Conservation (phyloP, 2,888 invertebrate genomes). For the Orthosia cruda region DNA sequence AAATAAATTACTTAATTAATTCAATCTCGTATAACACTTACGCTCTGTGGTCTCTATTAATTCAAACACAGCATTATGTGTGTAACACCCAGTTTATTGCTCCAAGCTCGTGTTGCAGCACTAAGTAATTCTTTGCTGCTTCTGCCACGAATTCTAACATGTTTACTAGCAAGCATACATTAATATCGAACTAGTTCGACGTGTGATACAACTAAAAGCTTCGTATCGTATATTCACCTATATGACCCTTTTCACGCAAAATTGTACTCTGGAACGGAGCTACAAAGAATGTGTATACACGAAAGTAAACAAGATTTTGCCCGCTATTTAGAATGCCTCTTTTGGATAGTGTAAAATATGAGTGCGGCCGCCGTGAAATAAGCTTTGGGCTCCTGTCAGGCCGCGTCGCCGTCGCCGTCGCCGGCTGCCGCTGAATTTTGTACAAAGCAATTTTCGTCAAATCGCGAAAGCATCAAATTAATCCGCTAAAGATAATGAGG, state of each 20-base stretch:
- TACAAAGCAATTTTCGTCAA: conserved; percentile 68
- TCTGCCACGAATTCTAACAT: conserved; percentile 35
- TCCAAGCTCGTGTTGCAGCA: conserved; percentile 16
- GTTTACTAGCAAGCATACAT: conserved; percentile 70
- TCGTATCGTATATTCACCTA: conserved; percentile 57
- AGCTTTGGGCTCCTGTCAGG: conserved; percentile 82
- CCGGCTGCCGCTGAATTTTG: conserved; percentile 76
- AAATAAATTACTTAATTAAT: conserved; percentile 65
- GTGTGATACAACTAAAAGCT: conserved; percentile 73
- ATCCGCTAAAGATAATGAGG: conserved; percentile 60
- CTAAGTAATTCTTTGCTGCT: conserved; percentile 28
- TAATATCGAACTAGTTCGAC: conserved; percentile 75
- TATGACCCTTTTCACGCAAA: conserved; percentile 63
- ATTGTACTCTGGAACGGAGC: conserved; percentile 73
- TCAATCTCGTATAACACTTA: conserved; percentile 59
- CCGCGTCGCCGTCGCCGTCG: conserved; percentile 73
- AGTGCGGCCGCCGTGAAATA: conserved; percentile 88
- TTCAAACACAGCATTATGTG: conserved; percentile 44
- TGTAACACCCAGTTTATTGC: conserved; percentile 44
- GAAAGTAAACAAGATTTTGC: conserved; percentile 67
- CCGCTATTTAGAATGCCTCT: conserved; percentile 77
- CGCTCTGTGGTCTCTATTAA: conserved; percentile 52
- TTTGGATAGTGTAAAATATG: conserved; percentile 87
- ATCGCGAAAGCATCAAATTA: conserved; percentile 57
- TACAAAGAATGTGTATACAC: conserved; percentile 77